A percentile compares a stretch with the other conserved stretches of the same genome.
These are phyloP conservation scores for Hyperoplus immaculatus DNA, from an alignment of 2,797 vertebrate genomes.

Conservation along the genomic window DNA sequence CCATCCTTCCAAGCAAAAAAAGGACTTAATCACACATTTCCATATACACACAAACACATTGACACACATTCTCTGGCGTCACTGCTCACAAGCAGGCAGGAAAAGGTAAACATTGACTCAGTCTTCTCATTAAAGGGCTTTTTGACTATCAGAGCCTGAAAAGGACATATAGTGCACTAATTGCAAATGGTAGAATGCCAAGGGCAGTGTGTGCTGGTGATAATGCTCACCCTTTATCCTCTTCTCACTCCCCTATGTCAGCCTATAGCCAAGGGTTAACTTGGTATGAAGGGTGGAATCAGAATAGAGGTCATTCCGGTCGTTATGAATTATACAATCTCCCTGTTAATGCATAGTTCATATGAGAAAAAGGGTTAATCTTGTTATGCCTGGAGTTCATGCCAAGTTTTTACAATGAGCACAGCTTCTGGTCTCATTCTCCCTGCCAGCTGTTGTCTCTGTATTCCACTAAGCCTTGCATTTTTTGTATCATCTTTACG, in stretches of 20 bases:
- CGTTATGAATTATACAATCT: conserved; percentile 64
- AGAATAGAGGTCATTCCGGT: conserved; percentile 62
- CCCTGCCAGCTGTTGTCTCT: conserved; percentile 74
- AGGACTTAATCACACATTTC: conserved; percentile 68
- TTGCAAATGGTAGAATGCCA: conserved; percentile 41
- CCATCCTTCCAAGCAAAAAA: conserved; percentile 46
- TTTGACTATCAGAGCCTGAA: conserved; percentile 47
- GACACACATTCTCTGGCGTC: conserved; percentile 64
- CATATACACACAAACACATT: conserved; percentile 76
- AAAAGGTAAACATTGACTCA: conserved; percentile 74
- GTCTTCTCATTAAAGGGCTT: conserved; percentile 63
- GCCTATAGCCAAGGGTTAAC: conserved; percentile 30
- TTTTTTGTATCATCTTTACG: conserved; percentile 59
- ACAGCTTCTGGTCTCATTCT: conserved; percentile 59
- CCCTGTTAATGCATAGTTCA: conserved; percentile 55
- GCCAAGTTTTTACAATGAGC: conserved; percentile 77
- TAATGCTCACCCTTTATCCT: conserved; percentile 50
- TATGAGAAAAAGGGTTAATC: conserved; percentile 77
- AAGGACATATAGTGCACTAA: conserved; percentile 51
- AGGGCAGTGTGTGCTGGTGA: conserved; percentile 22
- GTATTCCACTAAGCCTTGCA: conserved; percentile 60
- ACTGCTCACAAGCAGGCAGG: conserved; percentile 43
- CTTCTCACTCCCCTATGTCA: background rate
- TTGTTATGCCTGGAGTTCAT: conserved; percentile 68
- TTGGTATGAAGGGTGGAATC: conserved; percentile 38